These are phyloP conservation scores for Anodontia alba DNA, from an alignment of 2,888 invertebrate species.

Conservation along the genomic window DNA sequence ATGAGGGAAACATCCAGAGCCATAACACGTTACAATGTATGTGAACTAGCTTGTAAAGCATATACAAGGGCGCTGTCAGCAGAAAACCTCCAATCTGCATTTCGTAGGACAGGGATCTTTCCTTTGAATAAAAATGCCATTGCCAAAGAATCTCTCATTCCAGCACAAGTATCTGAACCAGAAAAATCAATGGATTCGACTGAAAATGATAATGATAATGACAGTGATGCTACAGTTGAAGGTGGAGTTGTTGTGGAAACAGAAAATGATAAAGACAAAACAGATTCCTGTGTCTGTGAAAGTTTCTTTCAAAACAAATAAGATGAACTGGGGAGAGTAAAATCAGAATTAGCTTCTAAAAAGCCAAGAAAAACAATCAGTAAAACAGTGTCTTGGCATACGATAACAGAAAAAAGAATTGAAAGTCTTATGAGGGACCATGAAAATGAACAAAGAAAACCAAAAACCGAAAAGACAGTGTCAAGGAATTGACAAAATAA, in stretches of 20 bases:
- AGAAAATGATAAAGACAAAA: too few relatives aligned
- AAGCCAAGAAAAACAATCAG: too few relatives aligned
- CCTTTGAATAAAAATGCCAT: constrained; percentile 14
- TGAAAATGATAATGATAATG: not conserved
- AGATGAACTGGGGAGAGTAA: not conserved
- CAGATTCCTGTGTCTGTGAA: too few relatives aligned
- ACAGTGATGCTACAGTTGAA: not conserved
- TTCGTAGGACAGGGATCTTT: not conserved
- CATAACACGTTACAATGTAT: constrained; percentile 20
- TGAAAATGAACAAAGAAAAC: too few relatives aligned
- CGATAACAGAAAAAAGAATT: too few relatives aligned
- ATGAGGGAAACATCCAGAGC: not conserved
- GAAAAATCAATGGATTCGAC: not conserved
- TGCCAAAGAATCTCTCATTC: not conserved
- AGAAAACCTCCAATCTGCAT: constrained; percentile 27
- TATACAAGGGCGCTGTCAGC: constrained; percentile 20
- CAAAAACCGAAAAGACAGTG: too few relatives aligned
- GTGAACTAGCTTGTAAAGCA: constrained; percentile 27
- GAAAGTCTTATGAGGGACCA: too few relatives aligned
- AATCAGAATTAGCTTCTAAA: not conserved
- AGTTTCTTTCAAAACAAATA: not conserved
- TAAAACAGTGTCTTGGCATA: too few relatives aligned
- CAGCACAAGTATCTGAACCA: not conserved
- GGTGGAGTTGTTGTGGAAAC: too few relatives aligned
- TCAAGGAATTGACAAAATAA: too few relatives aligned